Evolutionary conservation across 1,140 invertebrate genomes (phyloP).

Genomic region (Formica selysi): DNA sequence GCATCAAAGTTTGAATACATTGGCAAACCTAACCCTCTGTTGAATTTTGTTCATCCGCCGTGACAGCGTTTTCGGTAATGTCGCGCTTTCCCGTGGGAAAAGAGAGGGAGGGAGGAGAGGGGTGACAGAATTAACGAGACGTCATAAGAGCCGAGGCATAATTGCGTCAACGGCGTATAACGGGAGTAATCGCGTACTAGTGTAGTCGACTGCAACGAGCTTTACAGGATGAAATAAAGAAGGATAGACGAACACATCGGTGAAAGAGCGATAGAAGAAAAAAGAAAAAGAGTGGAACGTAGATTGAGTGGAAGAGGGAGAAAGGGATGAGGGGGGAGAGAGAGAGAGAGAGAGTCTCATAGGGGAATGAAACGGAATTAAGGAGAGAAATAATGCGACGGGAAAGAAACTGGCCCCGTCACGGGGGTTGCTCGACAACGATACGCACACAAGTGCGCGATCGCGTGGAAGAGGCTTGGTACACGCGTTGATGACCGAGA

Average conservation of each 20-base stretch:
- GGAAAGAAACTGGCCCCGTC: conserved; percentile 55
- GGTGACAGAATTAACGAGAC: conserved; percentile 76
- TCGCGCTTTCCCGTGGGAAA: conserved; percentile 38
- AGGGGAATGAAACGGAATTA: conserved; percentile 76
- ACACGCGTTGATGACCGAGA: conserved; percentile 81
- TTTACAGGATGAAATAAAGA: conserved; percentile 32
- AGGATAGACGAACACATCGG: conserved; percentile 12
- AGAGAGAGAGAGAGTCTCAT: conserved; percentile 54
- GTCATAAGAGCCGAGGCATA: conserved; percentile 77
- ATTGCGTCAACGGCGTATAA: conserved; percentile 80
- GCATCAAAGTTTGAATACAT: not conserved
- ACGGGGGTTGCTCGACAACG: conserved; percentile 38
- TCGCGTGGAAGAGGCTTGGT: conserved; percentile 41
- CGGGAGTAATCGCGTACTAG: conserved; percentile 75
- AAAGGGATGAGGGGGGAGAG: not conserved
- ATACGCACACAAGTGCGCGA: not conserved
- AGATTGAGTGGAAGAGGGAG: conserved; percentile 16
- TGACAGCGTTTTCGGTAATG: conserved; percentile 61
- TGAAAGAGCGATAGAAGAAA: conserved; percentile 14
- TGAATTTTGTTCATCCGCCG: conserved; percentile 52
- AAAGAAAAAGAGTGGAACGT: conserved; percentile 29
- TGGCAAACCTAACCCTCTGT: conserved; percentile 18
- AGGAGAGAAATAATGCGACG: conserved; percentile 76
- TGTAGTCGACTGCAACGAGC: conserved; percentile 63
- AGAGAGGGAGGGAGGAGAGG: not conserved